These are phyloP conservation scores for Amblyjoppa fuscipennis DNA, from an alignment of 2,888 invertebrate species.

Conservation along the genomic window DNA sequence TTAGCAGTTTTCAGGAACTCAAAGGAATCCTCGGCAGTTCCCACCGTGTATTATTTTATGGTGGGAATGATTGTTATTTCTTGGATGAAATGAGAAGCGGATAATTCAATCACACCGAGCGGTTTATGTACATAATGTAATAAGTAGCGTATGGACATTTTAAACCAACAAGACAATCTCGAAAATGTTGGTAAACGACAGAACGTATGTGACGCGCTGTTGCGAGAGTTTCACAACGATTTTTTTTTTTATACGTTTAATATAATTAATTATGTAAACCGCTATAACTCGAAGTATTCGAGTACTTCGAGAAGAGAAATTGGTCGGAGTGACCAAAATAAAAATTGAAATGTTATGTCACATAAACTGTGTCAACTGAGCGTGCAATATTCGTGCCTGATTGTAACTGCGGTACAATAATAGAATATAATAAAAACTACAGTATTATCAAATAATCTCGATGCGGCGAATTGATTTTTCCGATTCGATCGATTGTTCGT, in stretches of 20 bases:
- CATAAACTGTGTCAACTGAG: neutral
- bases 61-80: neutral
- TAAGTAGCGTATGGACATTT: constrained; percentile 3
- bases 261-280: neutral
- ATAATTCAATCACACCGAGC: neutral
- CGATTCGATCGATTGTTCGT: neutral
- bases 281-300: neutral
- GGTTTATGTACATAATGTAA: constrained; percentile 22
- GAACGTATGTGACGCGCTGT: neutral
- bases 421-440: constrained; percentile 7
- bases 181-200: constrained; percentile 27
- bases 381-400: neutral
- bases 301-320: neutral
- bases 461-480: neutral
- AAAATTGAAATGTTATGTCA: neutral
- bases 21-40: neutral
- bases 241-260: constrained; percentile 40
- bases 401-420: neutral
- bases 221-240: constrained; percentile 16
- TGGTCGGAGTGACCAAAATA: neutral
- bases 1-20: neutral
- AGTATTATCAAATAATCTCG: constrained; percentile 2
- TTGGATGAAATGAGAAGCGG: neutral
- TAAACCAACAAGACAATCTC: constrained; percentile 35
- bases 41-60: neutral